Conservation (phyloP, 1,140 invertebrate genomes). For the Doryteuthis pealeii region DNA sequence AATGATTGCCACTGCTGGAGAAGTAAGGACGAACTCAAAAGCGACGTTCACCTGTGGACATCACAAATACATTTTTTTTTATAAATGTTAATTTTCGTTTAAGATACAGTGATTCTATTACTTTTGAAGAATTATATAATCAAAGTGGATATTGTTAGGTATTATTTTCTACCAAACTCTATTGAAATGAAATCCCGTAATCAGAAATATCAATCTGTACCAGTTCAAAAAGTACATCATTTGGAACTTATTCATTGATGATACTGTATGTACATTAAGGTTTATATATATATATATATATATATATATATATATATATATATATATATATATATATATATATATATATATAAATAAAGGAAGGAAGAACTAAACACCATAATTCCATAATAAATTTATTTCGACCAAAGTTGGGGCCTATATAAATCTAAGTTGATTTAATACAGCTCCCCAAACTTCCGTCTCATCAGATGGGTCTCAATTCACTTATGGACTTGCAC, state of each 20-base stretch:
- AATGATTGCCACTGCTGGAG: neutral
- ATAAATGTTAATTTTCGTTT: neutral
- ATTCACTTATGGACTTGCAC: no score
- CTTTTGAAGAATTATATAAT: neutral
- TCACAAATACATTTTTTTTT: neutral
- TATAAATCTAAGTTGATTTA: no score
- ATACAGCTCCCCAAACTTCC: no score
- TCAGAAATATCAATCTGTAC: neutral
- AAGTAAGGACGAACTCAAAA: no score
- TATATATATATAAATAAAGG: no score
- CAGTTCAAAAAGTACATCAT: neutral
- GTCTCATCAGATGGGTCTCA: no score
- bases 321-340: neutral
- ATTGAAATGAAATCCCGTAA: neutral
- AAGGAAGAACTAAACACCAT: no score
- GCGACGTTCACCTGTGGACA: no score
- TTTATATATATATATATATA: conserved; percentile 1
- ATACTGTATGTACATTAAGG: neutral
- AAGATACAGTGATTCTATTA: neutral
- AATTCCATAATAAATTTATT: neutral
- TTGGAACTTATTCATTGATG: neutral
- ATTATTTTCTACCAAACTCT: no score
- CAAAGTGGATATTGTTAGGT: no score
- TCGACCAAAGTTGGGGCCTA: neutral
- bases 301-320: conserved; percentile 1